A percentile compares a stretch with the other conserved stretches of the same genome.
These are phyloP conservation scores for Mirza zaza DNA, from an alignment of 2,113 vertebrate species.

Conservation along the genomic window DNA sequence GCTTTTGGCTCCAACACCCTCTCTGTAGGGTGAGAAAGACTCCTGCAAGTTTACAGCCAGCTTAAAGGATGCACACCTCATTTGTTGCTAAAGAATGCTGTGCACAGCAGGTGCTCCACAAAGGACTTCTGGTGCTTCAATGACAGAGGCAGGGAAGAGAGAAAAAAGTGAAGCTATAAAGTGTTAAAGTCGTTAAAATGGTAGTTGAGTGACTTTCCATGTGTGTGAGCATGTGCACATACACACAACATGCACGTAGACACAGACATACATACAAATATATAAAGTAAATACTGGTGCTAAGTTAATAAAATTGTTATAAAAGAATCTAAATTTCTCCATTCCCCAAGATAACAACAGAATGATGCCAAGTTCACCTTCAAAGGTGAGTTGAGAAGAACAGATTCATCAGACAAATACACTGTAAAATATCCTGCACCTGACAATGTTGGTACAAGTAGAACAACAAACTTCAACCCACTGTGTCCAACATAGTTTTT, in stretches of 20 bases:
- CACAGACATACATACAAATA: neutral
- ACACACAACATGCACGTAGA: neutral
- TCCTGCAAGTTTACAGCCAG: neutral
- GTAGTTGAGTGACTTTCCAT: neutral
- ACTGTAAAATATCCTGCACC: neutral
- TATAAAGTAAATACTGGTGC: neutral
- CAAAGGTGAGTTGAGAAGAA: neutral
- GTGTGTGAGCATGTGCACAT: neutral
- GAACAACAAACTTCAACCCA: neutral
- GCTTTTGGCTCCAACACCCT: neutral
- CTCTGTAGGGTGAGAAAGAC: neutral
- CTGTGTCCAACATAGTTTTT: neutral
- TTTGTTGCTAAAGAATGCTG: neutral
- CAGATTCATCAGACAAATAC: neutral
- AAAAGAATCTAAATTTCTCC: neutral
- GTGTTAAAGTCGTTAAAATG: neutral
- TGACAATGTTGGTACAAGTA: neutral
- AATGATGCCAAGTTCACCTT: neutral
- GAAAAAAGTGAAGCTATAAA: neutral
- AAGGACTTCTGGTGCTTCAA: neutral
- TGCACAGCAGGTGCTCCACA: neutral
- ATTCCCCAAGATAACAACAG: neutral
- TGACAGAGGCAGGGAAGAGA: neutral
- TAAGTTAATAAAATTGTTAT: neutral
- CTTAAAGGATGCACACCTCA: neutral